Evolutionary conservation across 2,113 vertebrate genomes (phyloP).

Genomic region (Hypanus sabinus): DNA sequence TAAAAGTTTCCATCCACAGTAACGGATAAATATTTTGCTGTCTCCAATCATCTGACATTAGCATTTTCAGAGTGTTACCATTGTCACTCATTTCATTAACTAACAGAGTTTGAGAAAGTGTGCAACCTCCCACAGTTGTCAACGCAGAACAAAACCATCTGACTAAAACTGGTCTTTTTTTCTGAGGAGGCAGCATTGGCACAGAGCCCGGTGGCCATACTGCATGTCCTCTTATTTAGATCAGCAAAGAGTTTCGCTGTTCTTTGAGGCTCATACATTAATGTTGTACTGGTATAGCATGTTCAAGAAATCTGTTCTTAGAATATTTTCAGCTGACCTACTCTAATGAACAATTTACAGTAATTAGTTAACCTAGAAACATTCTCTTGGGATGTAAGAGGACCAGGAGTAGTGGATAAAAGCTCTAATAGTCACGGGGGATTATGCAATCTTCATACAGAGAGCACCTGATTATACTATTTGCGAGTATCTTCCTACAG

Average conservation of each 20-base stretch:
- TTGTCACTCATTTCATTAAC: conserved; percentile 5
- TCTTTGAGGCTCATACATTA: neutral
- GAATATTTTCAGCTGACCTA: too few relatives aligned
- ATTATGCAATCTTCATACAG: too few relatives aligned
- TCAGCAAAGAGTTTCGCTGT: neutral
- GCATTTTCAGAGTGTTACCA: neutral
- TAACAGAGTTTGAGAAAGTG: neutral
- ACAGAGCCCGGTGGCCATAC: neutral
- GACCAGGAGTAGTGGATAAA: too few relatives aligned
- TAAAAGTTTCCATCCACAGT: conserved; percentile 3
- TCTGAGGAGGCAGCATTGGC: neutral
- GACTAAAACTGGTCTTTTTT: neutral
- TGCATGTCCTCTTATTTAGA: neutral
- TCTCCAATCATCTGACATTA: conserved; percentile 19
- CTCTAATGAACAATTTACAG: too few relatives aligned
- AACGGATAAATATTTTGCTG: conserved; percentile 12
- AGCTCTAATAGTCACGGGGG: too few relatives aligned
- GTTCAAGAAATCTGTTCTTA: neutral
- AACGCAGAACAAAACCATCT: neutral
- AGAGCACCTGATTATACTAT: too few relatives aligned
- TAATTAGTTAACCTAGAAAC: too few relatives aligned
- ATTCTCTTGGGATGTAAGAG: too few relatives aligned
- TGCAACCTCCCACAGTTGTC: neutral
- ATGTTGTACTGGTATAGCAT: neutral
- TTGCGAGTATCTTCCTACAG: too few relatives aligned